Evolutionary conservation across 2,113 vertebrate genomes (phyloP), one percentile per base, ranked within the genome.

Genomic region (Neolamprologus toae): DNA sequence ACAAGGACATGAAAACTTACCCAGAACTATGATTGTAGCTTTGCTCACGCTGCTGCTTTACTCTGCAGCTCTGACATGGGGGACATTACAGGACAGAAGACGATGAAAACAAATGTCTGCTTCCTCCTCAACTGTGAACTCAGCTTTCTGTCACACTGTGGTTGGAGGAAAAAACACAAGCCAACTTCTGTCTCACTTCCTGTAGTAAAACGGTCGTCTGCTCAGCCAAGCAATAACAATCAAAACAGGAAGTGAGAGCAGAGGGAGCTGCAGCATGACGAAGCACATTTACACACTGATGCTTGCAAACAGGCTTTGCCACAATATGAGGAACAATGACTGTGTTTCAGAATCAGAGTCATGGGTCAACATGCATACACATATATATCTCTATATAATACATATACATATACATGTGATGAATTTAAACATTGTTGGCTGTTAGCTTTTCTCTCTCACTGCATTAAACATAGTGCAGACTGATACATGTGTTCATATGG

Each of bases 131-230:
- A 57, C 37, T 1, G 21, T 91, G 86, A 87, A 82, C 79, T 89
- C 80, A 54, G 71, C 68, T 81, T 23, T 73, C 66, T 80, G 88
- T 89, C 82, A 81, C 83, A 4, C 61, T 86, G 88, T 19, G 90
- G 90, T 90, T 42, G 14, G 17, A 68, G n/a, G 26, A 45, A 78
- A 49, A 86, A 79, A 84, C 37, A 35, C 31, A 10, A 33, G 51
- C 66, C 78, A 85, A 6, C 79, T 71, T 23, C 45, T 83, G 55
- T 82, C 83, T 92, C 73, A 79, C 86, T 92, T 92, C 90, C 88
- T 92, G 90, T 88, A 90, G 90, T 92, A 88, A 88, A 92, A 92
- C 90, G 47, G 86, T 80, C 31, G 8, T 31, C 80, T 81, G 80
- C n/a, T 81, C 40, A 73, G 90, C 66, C 19, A 31, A 82, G 90